Evolutionary conservation across 64 coral and sea anemone genomes (phyloP).

Genomic region (Montipora foliosa): DNA sequence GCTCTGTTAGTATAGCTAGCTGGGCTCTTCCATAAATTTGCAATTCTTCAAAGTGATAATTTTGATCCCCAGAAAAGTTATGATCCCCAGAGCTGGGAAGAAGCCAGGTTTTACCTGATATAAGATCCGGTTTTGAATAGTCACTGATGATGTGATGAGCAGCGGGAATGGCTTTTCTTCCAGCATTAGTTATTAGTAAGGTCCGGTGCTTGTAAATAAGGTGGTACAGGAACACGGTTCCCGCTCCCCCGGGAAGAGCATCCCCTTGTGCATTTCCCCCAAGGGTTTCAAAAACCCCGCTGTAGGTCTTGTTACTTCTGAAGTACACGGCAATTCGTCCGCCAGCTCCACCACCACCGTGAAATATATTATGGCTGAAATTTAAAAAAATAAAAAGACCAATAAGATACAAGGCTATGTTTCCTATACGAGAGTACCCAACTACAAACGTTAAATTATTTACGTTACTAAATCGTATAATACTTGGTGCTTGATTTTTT

Average conservation of each 20-base stretch:
- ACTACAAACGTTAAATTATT: too few relatives aligned
- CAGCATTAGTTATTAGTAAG: conserved; percentile 79
- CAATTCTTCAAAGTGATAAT: conserved; percentile 94
- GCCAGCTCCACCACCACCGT: conserved; percentile 92
- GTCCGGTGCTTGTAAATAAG: conserved; percentile 86
- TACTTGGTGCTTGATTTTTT: too few relatives aligned
- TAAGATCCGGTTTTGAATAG: conserved; percentile 79
- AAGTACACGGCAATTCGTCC: conserved; percentile 94
- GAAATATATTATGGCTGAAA: conserved; percentile 42
- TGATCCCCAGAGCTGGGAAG: conserved; percentile 80
- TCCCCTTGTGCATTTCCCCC: conserved; percentile 67
- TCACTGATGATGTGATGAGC: conserved; percentile 64
- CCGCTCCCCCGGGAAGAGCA: conserved; percentile 84
- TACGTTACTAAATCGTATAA: too few relatives aligned
- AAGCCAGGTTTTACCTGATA: conserved; percentile 89
- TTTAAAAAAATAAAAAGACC: neutral
- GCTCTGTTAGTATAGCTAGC: conserved; percentile 77
- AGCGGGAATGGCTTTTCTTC: conserved; percentile 63
- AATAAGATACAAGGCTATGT: neutral
- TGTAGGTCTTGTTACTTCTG: conserved; percentile 90
- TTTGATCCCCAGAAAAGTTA: conserved; percentile 80
- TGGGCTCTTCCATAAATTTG: conserved; percentile 95
- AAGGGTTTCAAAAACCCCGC: conserved; percentile 80
- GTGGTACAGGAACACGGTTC: conserved; percentile 93
- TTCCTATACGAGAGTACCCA: too few relatives aligned